Percentiles rank a stretch among this genome's conserved stretches.
These are phyloP conservation scores for Poeciliopsis occidentalis DNA, from an alignment of 2,113 vertebrate genomes.

Conservation along the genomic window DNA sequence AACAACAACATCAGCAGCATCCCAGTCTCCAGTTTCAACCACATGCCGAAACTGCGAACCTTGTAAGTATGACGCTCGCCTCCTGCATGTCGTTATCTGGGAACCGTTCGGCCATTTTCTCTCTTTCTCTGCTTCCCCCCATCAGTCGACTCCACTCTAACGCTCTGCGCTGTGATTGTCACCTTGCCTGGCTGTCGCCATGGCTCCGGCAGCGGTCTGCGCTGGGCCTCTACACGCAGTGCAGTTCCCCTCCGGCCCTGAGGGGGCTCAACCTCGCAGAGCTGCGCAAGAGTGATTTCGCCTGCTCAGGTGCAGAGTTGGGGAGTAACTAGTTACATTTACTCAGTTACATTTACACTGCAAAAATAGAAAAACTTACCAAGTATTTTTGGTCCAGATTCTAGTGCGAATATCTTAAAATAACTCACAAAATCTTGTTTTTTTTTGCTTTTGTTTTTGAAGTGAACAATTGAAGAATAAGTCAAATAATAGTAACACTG, in stretches of 20 bases:
- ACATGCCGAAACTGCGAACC: constrained; percentile 85
- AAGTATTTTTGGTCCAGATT: too few species aligned
- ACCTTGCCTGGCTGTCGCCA: constrained; percentile 91
- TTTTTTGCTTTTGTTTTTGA: too few species aligned
- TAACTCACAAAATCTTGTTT: too few species aligned
- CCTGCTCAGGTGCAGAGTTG: constrained; percentile 83
- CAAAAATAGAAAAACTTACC: too few species aligned
- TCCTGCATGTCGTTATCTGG: neutral
- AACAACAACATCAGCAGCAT: constrained; percentile 94
- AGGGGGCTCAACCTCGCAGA: constrained; percentile 90
- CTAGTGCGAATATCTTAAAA: too few species aligned
- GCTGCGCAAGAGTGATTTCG: constrained; percentile 89
- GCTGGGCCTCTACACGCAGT: constrained; percentile 93
- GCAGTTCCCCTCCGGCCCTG: constrained; percentile 82
- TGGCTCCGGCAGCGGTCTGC: constrained; percentile 90
- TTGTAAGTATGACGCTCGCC: constrained; percentile 81
- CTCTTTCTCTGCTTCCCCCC: neutral
- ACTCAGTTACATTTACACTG: too few species aligned
- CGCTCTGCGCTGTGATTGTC: constrained; percentile 90
- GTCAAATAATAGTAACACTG: too few species aligned
- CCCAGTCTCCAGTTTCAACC: constrained; percentile 89
- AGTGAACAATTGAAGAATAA: too few species aligned
- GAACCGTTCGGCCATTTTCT: neutral
- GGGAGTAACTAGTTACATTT: too few species aligned
- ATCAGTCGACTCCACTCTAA: constrained; percentile 91